Base-by-base conservation (phyloP, 2,113 vertebrate species). In the Labrus mixtus region DNA sequence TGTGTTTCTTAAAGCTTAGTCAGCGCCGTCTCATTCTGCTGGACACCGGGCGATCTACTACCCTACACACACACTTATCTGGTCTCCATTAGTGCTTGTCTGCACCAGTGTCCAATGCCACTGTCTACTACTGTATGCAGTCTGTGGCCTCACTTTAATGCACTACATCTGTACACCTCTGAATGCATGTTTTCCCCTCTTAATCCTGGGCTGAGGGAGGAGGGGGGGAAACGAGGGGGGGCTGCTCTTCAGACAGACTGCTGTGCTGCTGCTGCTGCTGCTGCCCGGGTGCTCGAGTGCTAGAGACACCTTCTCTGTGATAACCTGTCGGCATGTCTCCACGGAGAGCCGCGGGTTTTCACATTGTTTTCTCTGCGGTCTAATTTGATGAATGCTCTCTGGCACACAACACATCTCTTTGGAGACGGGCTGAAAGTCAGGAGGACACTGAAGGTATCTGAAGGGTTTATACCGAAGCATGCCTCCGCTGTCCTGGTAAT, bases 381-480 rank as follows among this genome's bases (percentile, higher is more conserved):
- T 91, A 92, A 91, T 92, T 89, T 94, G 93, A 94, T 93, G 91
- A 92, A 94, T 91, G 90, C 91, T 91, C 86, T 73, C 85, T 92
- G 90, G 90, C 90, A 92, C 87, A 90, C 78, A 90, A 85, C 86
- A 68, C 66, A 87, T 90, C 88, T 94, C 92, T 92, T 87, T 89
- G 90, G 90, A 93, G 90, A 92, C 82, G 39, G 20, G 88, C 91
- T 92, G 90, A 92, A 93, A 91, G 92, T 93, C 92, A 92, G 88
- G 76, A 92, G 91, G 92, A 93, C 92, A 87, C 85, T 85, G 83
- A 90, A 93, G 90, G 87, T 90, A 91, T 91, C 87, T 91, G 87
- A 92, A 91, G 85, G 90, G 88, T 93, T 91, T 90, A 89, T 87
- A n/a, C 75, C 63, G 54, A 89, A 89, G 81, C 86, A 79, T 76